Evolutionary conservation across 92 coral and sea anemone genomes (phyloP), one percentile per base, ranked within the genome.

Genomic region (Paragorgia papillata): DNA sequence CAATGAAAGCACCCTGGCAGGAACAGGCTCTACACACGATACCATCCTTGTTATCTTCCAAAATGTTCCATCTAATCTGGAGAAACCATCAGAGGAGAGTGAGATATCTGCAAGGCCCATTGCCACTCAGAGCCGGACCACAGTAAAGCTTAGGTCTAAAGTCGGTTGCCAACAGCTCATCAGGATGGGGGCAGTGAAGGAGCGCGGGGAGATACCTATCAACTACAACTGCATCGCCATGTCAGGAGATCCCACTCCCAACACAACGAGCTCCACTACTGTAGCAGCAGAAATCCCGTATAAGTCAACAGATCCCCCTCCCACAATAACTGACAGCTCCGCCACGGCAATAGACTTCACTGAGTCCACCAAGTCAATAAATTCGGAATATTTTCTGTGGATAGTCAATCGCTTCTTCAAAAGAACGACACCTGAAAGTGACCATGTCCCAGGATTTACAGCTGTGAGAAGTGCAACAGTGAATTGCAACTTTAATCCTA

Each of bases 11-110:
- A 62, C 69, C 34, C 69, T 62, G 20, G 69, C 67, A 27, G 35
- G 67, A n/a, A 61, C 67, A 61, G 40, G 67, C 41, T 61, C 67
- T n/a, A n/a, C 22, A 61, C 40, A 62, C 69, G 59, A 18, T 53
- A 53, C 21, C 21, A 18, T 18, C 27, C 6, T 18, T 53, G 59
- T 53, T 18, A 5, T 53, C 65, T 59, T 26, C 62, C 62, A 56
- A 56, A 56, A 56, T 56, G 62, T 56, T 56, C 62, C 62, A 56
- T 22, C 31, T 20, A 63, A n/a, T 63, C 15, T 4, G 24, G 70
- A 63, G 21, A 63, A 63, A 48, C 70, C 70, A 63, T 63, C 70
- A 2, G 70, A 63, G 70, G 70, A 13, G 18, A 63, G 50, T 34
- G 70, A 63, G 41, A 63, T 63, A 44, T 34, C 51, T 41, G 41